A percentile compares a stretch with the other conserved stretches of the same genome.
phyloP scores from a whole-genome alignment of 2,888 invertebrate species.

The Podabrus alpinus region DNA sequence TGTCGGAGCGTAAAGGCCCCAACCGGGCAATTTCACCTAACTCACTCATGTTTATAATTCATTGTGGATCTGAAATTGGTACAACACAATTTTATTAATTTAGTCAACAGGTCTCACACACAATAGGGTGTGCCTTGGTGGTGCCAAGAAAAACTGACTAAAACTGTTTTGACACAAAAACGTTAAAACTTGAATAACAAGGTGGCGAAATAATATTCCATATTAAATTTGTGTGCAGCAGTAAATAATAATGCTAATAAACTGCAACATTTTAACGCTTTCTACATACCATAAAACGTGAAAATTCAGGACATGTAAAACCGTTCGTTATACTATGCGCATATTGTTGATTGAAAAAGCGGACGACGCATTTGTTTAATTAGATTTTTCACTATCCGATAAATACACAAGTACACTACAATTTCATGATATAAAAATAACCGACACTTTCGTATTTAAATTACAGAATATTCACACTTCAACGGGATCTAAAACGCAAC shows the following conservation, averaged over 20 bases:
- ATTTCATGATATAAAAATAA: conserved; percentile 21
- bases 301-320: conserved; percentile 26
- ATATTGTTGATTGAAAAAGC: conserved; percentile 15
- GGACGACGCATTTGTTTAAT: conserved; percentile 3
- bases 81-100: background rate
- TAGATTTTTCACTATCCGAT: background rate
- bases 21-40: conserved; percentile 42
- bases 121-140: background rate
- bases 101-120: background rate
- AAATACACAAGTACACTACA: conserved; percentile 3
- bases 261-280: conserved; percentile 7
- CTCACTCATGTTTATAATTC: conserved; percentile 25
- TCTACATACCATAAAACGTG: conserved; percentile 25
- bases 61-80: conserved; percentile 2
- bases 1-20: conserved; percentile 36
- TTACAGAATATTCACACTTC: conserved; percentile 6
- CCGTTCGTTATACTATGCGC: conserved; percentile 18
- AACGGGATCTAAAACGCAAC: conserved; percentile 37
- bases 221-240: background rate
- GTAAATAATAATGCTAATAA: conserved; percentile 3
- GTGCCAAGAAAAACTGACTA: background rate
- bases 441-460: conserved; percentile 9
- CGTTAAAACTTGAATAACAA: background rate
- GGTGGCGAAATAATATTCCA: background rate
- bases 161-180: background rate